Conservation (phyloP, 2,888 invertebrate genomes). For the Hypena proboscidalis region DNA sequence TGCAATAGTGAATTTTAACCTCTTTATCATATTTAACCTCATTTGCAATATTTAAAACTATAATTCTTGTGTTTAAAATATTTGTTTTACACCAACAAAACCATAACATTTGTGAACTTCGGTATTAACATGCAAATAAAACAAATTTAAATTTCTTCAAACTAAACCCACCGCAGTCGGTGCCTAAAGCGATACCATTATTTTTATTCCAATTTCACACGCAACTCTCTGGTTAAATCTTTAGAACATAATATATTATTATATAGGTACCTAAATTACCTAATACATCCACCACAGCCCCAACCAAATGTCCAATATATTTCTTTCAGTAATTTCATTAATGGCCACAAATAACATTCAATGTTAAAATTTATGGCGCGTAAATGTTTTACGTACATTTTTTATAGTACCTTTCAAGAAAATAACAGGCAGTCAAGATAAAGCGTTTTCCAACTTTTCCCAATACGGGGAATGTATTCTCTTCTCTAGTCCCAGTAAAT, state of each 20-base stretch:
- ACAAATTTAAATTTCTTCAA: too few relatives aligned
- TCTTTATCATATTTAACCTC: too few relatives aligned
- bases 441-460: slow-evolving; percentile 62
- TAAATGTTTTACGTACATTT: slow-evolving; percentile 74
- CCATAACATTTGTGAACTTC: too few relatives aligned
- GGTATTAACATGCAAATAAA: too few relatives aligned
- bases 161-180: too few relatives aligned
- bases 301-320: slow-evolving; percentile 44
- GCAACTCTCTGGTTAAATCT: slow-evolving; percentile 29
- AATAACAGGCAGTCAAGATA: slow-evolving; percentile 77
- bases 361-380: slow-evolving; percentile 74
- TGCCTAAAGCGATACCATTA: slow-evolving; percentile 12
- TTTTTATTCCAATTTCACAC: slow-evolving; percentile 34
- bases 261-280: too few relatives aligned
- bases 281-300: slow-evolving; percentile 34
- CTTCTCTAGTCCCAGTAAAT: slow-evolving; percentile 69
- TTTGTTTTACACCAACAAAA: too few relatives aligned
- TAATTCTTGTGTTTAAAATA: too few relatives aligned
- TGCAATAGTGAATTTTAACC: too few relatives aligned
- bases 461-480: slow-evolving; percentile 70
- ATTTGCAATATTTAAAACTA: too few relatives aligned
- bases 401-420: slow-evolving; percentile 77
- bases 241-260: too few relatives aligned
- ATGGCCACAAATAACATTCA: slow-evolving; percentile 70
- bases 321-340: slow-evolving; percentile 64